Conservation (phyloP, 2,113 vertebrate species). For the Mungos mungo region DNA sequence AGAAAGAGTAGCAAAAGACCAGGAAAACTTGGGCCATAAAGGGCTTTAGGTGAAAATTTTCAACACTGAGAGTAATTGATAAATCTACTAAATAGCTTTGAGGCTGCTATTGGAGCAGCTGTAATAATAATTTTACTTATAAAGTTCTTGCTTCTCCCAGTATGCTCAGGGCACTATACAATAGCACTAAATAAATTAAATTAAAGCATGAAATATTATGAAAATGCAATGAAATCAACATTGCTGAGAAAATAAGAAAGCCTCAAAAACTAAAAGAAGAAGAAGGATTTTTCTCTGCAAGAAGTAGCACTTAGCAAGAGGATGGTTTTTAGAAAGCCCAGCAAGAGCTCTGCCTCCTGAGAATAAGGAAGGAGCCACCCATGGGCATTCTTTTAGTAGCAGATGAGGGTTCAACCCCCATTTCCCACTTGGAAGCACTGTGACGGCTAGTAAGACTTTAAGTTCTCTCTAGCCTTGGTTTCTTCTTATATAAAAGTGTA, state of each 20-base stretch:
- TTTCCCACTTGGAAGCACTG: not conserved
- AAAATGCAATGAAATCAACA: conserved; percentile 70
- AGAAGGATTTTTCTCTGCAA: not conserved
- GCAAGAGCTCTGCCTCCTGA: not conserved
- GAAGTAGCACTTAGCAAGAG: not conserved
- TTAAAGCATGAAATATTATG: conserved; percentile 76
- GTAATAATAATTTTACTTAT: conserved; percentile 78
- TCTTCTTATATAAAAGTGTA: not conserved
- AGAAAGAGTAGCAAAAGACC: not conserved
- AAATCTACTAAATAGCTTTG: conserved; percentile 60
- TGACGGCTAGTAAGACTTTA: not conserved
- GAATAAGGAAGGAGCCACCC: fast-evolving
- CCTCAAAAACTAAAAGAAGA: not conserved
- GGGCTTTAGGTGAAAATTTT: conserved; percentile 50
- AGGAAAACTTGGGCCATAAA: not conserved
- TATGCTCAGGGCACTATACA: conserved; percentile 65
- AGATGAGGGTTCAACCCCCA: not conserved
- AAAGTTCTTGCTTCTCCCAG: conserved; percentile 54
- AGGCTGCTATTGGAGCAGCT: conserved; percentile 62
- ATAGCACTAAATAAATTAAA: conserved; percentile 77
- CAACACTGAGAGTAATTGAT: conserved; percentile 64
- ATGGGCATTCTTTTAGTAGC: not conserved
- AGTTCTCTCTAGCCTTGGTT: not conserved
- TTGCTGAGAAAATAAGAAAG: not conserved
- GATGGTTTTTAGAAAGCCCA: not conserved